Percentiles rank a stretch among this genome's conserved stretches.
phyloP scores from a whole-genome alignment of 2,888 invertebrate genomes.

The Rhingia rostrata region DNA sequence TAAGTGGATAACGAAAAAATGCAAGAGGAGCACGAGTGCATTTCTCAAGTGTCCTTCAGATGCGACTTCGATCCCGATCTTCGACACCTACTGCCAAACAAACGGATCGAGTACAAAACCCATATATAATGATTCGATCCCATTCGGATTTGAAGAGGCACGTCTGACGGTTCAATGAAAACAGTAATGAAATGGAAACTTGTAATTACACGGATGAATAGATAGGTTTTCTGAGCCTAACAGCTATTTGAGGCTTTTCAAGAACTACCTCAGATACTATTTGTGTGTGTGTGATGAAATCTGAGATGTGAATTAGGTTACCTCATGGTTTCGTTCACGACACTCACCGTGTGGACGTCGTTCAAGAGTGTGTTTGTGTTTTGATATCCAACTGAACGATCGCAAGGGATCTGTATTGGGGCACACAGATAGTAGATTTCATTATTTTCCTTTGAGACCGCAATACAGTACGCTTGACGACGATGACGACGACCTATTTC shows the following conservation, averaged over 20 bases:
- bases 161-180: slow-evolving; percentile 36
- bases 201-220: slow-evolving; percentile 74
- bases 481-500: slow-evolving; percentile 66
- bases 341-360: slow-evolving; percentile 21
- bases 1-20: slow-evolving; percentile 44
- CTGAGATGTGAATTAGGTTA: slow-evolving; percentile 73
- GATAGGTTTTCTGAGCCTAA: slow-evolving; percentile 64
- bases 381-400: slow-evolving; percentile 55
- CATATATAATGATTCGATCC: slow-evolving; percentile 43
- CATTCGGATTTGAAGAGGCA: slow-evolving; percentile 58
- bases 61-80: slow-evolving; percentile 28
- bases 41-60: slow-evolving; percentile 67
- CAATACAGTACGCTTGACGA: slow-evolving; percentile 26
- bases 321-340: slow-evolving; percentile 45
- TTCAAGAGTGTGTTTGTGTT: slow-evolving; percentile 21
- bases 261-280: slow-evolving; percentile 63
- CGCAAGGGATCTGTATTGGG: slow-evolving; percentile 36
- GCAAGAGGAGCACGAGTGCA: slow-evolving; percentile 48
- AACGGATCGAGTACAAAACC: slow-evolving; percentile 30
- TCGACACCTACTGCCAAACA: slow-evolving; percentile 59
- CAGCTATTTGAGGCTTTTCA: slow-evolving; percentile 68
- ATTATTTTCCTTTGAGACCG: slow-evolving; percentile 35
- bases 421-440: slow-evolving; percentile 27
- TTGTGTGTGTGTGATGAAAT: slow-evolving; percentile 62
- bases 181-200: slow-evolving; percentile 73